Evolutionary conservation across 2,888 invertebrate species (phyloP).

Genomic region (Exocentrus adspersus): DNA sequence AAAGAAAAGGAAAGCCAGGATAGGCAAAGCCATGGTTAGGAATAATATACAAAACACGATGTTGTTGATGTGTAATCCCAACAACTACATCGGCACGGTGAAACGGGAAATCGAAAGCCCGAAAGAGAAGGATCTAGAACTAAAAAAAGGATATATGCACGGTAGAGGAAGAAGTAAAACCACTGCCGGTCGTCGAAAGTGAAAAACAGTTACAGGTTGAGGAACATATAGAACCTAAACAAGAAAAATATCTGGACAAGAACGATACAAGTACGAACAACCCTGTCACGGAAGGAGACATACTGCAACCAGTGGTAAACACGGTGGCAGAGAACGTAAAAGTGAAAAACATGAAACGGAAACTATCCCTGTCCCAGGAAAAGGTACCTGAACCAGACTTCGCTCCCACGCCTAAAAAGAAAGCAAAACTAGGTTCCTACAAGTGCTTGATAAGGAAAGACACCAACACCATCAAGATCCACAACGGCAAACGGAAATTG

Average conservation of each 20-base stretch:
- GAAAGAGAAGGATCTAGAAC: conserved; percentile 55
- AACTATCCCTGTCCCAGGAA: conserved; percentile 59
- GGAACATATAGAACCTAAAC: conserved; percentile 25
- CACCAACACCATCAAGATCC: conserved; percentile 61
- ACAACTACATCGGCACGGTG: conserved; percentile 51
- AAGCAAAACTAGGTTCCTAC: conserved; percentile 59
- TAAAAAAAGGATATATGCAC: conserved; percentile 47
- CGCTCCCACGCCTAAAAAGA: conserved; percentile 48
- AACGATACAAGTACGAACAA: conserved; percentile 18
- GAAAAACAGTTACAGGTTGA: conserved; percentile 20
- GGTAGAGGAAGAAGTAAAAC: conserved; percentile 41
- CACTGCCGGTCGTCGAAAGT: conserved; percentile 24
- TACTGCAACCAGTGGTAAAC: conserved; percentile 55
- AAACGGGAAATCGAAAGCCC: conserved; percentile 64
- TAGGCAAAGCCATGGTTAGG: conserved; percentile 76
- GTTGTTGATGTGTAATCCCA: conserved; percentile 64
- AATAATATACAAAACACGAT: conserved; percentile 68
- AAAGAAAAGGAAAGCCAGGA: conserved; percentile 66
- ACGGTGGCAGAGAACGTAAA: conserved; percentile 63
- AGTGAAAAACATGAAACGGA: conserved; percentile 65
- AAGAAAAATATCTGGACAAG: conserved; percentile 32
- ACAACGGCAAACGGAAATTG: conserved; percentile 64
- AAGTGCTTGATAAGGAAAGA: conserved; percentile 65
- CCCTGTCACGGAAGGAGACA: conserved; percentile 36
- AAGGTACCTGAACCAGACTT: conserved; percentile 45